Evolutionary conservation across 2,113 vertebrate species (phyloP).

Genomic region (Empidonax traillii): DNA sequence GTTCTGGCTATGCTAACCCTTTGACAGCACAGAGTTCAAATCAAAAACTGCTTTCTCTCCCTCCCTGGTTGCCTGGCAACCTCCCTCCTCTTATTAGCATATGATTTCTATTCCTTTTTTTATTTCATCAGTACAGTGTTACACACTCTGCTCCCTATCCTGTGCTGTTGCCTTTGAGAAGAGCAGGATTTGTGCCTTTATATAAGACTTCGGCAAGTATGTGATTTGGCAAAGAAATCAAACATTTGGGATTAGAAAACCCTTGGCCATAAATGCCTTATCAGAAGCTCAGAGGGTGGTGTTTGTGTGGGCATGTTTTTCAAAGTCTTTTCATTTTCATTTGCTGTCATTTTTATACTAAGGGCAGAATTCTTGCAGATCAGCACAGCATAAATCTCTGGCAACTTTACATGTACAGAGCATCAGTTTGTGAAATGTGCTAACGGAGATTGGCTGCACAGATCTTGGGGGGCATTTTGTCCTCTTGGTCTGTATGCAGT

Average conservation of each 20-base stretch:
- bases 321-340: constrained; percentile 25
- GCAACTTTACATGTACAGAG: background rate
- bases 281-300: constrained; percentile 33
- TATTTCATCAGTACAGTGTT: constrained; percentile 54
- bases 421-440: background rate
- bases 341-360: constrained; percentile 29
- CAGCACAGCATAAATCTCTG: background rate
- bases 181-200: constrained; percentile 42
- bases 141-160: constrained; percentile 21
- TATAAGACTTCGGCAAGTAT: background rate
- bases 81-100: constrained; percentile 68
- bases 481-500: background rate
- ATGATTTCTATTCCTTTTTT: constrained; percentile 68
- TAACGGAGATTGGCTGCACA: background rate
- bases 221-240: constrained; percentile 39
- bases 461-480: background rate
- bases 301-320: constrained; percentile 45
- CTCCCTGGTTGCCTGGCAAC: constrained; percentile 69
- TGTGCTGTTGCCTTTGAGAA: background rate
- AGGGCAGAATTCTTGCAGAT: constrained; percentile 9
- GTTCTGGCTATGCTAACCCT: constrained; percentile 64
- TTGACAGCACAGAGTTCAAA: constrained; percentile 62
- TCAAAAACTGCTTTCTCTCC: constrained; percentile 62
- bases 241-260: constrained; percentile 49
- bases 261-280: constrained; percentile 43